These are phyloP conservation scores for Oxytorus armatus DNA, from an alignment of 2,888 invertebrate species.

Conservation along the genomic window DNA sequence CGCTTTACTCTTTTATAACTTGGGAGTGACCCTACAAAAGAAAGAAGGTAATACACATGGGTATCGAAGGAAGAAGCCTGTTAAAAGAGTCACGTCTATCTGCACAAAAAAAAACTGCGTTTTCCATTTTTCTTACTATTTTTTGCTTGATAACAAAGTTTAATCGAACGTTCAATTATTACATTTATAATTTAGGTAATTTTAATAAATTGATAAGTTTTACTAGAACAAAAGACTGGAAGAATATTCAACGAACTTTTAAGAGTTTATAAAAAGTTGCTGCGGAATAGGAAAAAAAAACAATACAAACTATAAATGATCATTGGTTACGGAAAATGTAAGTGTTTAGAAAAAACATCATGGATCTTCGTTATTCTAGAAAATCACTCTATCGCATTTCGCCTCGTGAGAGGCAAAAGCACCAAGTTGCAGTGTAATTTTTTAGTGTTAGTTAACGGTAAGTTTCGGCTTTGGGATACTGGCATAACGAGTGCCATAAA, in stretches of 20 bases:
- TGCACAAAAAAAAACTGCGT: background rate
- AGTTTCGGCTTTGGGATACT: slow-evolving; percentile 43
- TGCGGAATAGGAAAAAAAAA: background rate
- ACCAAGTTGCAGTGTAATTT: slow-evolving; percentile 1
- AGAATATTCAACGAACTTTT: background rate
- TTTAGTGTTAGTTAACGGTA: slow-evolving; percentile 41
- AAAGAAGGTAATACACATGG: background rate
- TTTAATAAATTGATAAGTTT: background rate
- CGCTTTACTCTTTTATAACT: slow-evolving; percentile 36
- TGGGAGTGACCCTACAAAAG: slow-evolving; percentile 7
- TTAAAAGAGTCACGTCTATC: background rate
- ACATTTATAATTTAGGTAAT: background rate
- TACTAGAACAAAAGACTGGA: background rate
- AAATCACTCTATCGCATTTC: slow-evolving; percentile 40
- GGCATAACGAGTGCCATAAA: slow-evolving; percentile 56
- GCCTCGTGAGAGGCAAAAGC: slow-evolving; percentile 1
- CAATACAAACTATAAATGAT: background rate
- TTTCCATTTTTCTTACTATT: background rate
- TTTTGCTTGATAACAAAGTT: background rate
- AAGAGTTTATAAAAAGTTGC: background rate
- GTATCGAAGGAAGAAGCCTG: background rate
- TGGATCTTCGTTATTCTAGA: slow-evolving; percentile 15
- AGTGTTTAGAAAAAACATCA: slow-evolving; percentile 14
- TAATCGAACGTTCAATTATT: background rate
- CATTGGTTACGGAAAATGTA: slow-evolving; percentile 14